Percentiles rank a stretch among this genome's conserved stretches.
These are phyloP conservation scores for Colaptes auratus DNA, from an alignment of 2,113 vertebrate species.

Conservation along the genomic window DNA sequence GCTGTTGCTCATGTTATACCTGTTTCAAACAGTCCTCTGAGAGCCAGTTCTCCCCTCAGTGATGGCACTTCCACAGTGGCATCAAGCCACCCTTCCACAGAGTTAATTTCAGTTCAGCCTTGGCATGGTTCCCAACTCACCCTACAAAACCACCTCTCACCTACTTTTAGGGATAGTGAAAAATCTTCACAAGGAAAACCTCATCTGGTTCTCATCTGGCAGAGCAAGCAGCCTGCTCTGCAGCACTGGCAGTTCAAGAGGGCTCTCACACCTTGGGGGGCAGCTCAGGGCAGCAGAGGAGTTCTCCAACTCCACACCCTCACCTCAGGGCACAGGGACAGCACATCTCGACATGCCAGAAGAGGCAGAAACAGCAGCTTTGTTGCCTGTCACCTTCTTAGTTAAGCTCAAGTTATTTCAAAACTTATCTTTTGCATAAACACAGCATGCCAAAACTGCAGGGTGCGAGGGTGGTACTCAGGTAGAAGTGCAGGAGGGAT, in stretches of 20 bases:
- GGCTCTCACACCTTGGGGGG: rapidly evolving
- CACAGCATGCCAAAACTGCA: not conserved
- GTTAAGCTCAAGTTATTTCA: not conserved
- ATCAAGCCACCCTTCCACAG: not conserved
- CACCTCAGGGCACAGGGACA: not conserved
- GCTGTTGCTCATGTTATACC: rapidly evolving
- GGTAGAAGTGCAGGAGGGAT: not conserved
- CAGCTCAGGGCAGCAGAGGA: not conserved
- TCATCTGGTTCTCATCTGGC: not conserved
- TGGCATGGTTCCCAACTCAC: not conserved
- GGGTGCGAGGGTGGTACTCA: rapidly evolving
- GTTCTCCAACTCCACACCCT: not conserved
- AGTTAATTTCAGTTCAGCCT: rapidly evolving
- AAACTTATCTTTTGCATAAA: not conserved
- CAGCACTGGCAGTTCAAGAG: not conserved
- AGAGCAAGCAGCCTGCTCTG: not conserved
- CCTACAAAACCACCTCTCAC: not conserved
- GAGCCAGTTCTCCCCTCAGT: not conserved
- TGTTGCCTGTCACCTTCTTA: not conserved
- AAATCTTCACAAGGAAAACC: not conserved
- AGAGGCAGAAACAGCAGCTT: not conserved
- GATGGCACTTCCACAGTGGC: not conserved
- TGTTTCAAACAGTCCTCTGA: not conserved
- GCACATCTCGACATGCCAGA: not conserved
- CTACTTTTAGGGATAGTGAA: not conserved